phyloP scores from a whole-genome alignment of 2,797 vertebrate genomes.

The Yasuhikotakia modesta region DNA sequence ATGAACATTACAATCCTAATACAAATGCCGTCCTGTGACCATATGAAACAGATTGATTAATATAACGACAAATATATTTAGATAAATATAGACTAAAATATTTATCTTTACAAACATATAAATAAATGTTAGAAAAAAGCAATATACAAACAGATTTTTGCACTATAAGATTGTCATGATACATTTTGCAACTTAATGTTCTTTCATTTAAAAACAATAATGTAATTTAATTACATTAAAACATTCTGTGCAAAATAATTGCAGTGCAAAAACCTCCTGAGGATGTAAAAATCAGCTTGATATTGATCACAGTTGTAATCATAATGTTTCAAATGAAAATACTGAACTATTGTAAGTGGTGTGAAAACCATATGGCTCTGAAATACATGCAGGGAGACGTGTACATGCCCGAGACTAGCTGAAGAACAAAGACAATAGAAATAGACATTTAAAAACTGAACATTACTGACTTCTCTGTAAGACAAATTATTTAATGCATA shows the following conservation, averaged over 20 bases:
- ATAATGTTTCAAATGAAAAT: not conserved
- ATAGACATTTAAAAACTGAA: not conserved
- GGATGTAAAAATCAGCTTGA: too few species aligned
- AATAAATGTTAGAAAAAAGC: not conserved
- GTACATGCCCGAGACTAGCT: not conserved
- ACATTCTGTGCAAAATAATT: too few species aligned
- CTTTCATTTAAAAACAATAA: not conserved
- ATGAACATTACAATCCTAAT: not conserved
- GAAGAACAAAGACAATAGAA: slow-evolving; percentile 6
- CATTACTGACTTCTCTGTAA: not conserved
- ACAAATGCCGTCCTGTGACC: not conserved
- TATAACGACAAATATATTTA: not conserved
- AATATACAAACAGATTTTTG: too few species aligned
- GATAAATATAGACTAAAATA: not conserved
- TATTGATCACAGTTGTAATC: too few species aligned
- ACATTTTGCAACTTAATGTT: too few species aligned
- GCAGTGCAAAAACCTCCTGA: too few species aligned
- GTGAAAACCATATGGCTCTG: not conserved
- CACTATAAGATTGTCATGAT: too few species aligned
- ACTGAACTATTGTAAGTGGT: not conserved
- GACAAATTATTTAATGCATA: not conserved
- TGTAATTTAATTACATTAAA: too few species aligned
- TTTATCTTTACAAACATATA: not conserved
- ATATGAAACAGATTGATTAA: too few species aligned
- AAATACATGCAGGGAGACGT: too few species aligned